phyloP scores from a whole-genome alignment of 2,797 vertebrate species.

The Brachyalestes nurse region DNA sequence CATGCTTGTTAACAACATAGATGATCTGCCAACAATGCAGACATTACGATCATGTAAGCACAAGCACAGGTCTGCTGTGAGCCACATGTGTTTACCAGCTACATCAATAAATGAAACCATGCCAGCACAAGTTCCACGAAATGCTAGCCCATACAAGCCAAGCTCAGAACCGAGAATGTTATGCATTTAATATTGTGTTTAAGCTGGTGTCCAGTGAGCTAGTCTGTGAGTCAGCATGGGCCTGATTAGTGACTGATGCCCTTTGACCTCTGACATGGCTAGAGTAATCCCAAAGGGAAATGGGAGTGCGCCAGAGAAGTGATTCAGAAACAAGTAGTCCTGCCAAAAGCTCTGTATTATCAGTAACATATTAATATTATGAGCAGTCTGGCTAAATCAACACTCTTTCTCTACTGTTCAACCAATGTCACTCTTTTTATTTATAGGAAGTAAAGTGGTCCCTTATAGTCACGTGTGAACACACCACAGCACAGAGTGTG shows the following conservation, averaged over 20 bases:
- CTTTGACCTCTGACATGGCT: conserved; percentile 27
- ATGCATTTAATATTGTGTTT: neutral
- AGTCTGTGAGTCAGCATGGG: conserved; percentile 9
- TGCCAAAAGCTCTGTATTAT: neutral
- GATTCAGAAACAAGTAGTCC: neutral
- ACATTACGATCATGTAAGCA: too few relatives aligned
- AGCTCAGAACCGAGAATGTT: too few relatives aligned
- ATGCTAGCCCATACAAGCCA: too few relatives aligned
- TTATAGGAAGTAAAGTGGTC: too few relatives aligned
- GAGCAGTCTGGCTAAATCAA: neutral
- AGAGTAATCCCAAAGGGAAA: conserved; percentile 24
- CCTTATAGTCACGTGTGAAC: too few relatives aligned
- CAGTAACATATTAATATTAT: neutral
- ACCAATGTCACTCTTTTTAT: too few relatives aligned
- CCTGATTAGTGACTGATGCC: conserved; percentile 24
- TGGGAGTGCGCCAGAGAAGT: neutral
- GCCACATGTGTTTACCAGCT: neutral
- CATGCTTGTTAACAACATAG: neutral
- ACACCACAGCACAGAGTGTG: too few relatives aligned
- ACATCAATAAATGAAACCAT: neutral
- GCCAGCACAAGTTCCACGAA: neutral
- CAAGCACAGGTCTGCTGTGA: neutral
- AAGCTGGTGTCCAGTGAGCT: conserved; percentile 3
- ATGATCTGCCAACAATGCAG: neutral
- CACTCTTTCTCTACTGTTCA: too few relatives aligned